phyloP scores from a whole-genome alignment of 1,140 invertebrate genomes.

The Drosophila teissieri region DNA sequence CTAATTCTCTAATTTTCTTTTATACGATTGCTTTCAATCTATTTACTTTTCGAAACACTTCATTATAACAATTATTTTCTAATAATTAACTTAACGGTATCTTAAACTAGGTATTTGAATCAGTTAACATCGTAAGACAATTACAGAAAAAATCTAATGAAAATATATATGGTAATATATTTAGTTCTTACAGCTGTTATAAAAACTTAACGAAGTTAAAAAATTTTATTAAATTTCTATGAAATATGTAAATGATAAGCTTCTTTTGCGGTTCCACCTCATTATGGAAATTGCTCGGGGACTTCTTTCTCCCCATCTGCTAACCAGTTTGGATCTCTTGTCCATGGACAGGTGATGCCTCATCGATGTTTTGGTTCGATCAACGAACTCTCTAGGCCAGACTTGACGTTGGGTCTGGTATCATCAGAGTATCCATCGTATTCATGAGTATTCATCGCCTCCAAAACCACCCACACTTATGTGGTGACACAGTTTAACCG shows the following conservation, averaged over 20 bases:
- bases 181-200: too few species aligned
- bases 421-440: not conserved
- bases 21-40: too few species aligned
- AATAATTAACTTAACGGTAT: not conserved
- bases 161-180: too few species aligned
- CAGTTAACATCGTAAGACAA: not conserved
- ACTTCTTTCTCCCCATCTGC: slow-evolving; percentile 19
- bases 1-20: too few species aligned
- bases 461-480: slow-evolving; percentile 47
- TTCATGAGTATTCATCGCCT: not conserved
- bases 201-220: not conserved
- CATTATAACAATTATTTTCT: not conserved
- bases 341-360: slow-evolving; percentile 39
- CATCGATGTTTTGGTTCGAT: slow-evolving; percentile 26
- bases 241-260: slow-evolving; percentile 12
- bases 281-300: slow-evolving; percentile 6
- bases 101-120: not conserved
- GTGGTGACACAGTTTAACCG: slow-evolving; percentile 56
- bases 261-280: slow-evolving; percentile 20
- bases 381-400: slow-evolving; percentile 68
- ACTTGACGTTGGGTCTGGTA: slow-evolving; percentile 19
- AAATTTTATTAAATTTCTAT: not conserved
- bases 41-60: too few species aligned
- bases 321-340: slow-evolving; percentile 32
- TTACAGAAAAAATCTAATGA: too few species aligned